Conservation (phyloP, 2,888 invertebrate species). For the Dusona sp. region DNA sequence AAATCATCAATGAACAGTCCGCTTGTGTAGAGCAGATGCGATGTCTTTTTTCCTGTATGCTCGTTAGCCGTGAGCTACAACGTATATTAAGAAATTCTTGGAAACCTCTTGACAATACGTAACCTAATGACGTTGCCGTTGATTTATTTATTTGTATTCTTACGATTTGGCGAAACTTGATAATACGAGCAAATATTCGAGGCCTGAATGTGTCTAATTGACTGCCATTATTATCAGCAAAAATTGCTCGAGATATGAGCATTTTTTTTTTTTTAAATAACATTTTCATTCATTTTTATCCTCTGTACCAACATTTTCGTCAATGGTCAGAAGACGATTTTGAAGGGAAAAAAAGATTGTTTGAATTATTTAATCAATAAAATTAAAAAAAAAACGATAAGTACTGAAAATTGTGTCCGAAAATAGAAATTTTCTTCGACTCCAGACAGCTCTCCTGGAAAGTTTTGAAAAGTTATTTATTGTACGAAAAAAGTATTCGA, state of each 20-base stretch:
- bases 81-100: conserved; percentile 11
- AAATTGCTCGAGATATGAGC: too few species aligned
- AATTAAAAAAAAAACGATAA: neutral
- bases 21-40: neutral
- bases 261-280: neutral
- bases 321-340: neutral
- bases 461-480: neutral
- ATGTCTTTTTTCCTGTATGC: neutral
- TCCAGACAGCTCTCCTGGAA: neutral
- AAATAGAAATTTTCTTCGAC: too few species aligned
- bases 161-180: too few species aligned
- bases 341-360: neutral
- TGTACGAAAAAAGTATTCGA: neutral
- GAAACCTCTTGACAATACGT: neutral
- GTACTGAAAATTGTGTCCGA: neutral
- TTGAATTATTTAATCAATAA: neutral
- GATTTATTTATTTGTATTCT: neutral
- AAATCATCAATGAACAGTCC: neutral
- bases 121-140: neutral
- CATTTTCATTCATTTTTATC: neutral
- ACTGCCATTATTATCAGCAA: too few species aligned
- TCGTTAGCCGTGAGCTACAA: neutral
- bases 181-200: too few species aligned
- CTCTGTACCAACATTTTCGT: neutral
- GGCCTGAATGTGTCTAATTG: too few species aligned